Percentiles rank a stretch among this genome's conserved stretches.
Conservation (phyloP, 2,888 invertebrate species). For the Eumerus sabulonum region DNA sequence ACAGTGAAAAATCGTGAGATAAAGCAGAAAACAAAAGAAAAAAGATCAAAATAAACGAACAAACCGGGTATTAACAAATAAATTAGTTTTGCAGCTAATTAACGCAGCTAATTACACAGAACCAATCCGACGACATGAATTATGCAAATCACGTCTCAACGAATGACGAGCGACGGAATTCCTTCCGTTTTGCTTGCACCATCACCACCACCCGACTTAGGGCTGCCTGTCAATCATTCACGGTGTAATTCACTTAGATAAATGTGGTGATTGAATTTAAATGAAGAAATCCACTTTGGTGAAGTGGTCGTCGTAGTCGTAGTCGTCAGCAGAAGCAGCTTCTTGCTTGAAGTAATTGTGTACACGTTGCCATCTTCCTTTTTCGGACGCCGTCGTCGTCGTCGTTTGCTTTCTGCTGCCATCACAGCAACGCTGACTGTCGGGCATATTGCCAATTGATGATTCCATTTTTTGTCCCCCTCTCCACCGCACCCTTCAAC, state of each 20-base stretch:
- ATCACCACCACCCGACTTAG: too few species aligned
- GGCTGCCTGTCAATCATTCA: constrained; percentile 51
- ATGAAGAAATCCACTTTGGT: constrained; percentile 55
- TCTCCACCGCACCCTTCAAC: too few species aligned
- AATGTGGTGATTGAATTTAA: constrained; percentile 67
- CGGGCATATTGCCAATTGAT: constrained; percentile 63
- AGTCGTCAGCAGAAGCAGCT: neutral
- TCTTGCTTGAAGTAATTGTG: constrained; percentile 51
- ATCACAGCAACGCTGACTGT: constrained; percentile 8
- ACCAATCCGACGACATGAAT: constrained; percentile 54
- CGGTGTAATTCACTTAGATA: constrained; percentile 52
- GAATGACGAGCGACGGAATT: constrained; percentile 15
- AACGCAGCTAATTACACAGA: constrained; percentile 65
- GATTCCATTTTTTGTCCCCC: constrained; percentile 19
- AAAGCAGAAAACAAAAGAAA: too few species aligned
- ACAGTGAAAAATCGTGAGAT: neutral
- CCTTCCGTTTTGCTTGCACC: neutral
- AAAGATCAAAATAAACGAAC: constrained; percentile 20
- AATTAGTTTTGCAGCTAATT: constrained; percentile 66
- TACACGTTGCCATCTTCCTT: constrained; percentile 35
- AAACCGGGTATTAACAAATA: constrained; percentile 53
- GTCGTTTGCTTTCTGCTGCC: neutral
- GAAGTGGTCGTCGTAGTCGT: too few species aligned
- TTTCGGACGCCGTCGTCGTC: neutral
- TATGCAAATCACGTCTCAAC: constrained; percentile 50